Evolutionary conservation across 2,797 vertebrate genomes (phyloP), one percentile per base, ranked within the genome.

Genomic region (Dermochelys coriacea): DNA sequence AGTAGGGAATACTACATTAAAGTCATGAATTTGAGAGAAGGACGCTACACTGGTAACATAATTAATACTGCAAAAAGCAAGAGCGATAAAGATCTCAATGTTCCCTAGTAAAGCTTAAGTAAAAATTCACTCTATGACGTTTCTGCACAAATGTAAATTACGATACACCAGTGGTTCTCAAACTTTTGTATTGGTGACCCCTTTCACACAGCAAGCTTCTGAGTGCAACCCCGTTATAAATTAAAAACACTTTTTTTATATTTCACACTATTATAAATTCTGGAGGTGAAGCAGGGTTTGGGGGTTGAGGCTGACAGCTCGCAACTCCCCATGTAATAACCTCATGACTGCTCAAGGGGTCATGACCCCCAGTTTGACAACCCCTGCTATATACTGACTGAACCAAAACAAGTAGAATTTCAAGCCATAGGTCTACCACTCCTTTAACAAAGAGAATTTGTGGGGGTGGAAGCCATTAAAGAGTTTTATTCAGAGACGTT

Each of bases 391-490:
- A 68, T 0, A 0, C 12, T 83, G 8, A 91, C 25, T 3, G 27
- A 90, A 90, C 21, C 37, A 12, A 49, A 61, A 61, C 12, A 71
- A 61, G 16, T 83, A 47, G 12, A 77, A 87, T 83, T 91, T 90
- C 74, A 71, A 93, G 31, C 74, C 52, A 52, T 75, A 74, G 49
- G 1, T 86, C 57, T n/a, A 25, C 71, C n/a, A 82, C 1, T 79
- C 59, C 37, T 71, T 54, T 82, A 89, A n/a, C 34, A 90, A 83
- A 61, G 92, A 68, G 59, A 91, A 91, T 89, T 87, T 82, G 37
- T 1, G 92, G 31, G 25, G 52, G 1, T 1, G n/a, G 68, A 95
- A 50, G 90, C 2, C 49, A 41, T 27, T 25, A 12, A 74, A 45
- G 1, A 86, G 68, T 78, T 31, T 81, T 96, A 82, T 83, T 90